These are phyloP conservation scores for Spizaetus ornatus DNA, from an alignment of 2,113 vertebrate species.

Conservation along the genomic window DNA sequence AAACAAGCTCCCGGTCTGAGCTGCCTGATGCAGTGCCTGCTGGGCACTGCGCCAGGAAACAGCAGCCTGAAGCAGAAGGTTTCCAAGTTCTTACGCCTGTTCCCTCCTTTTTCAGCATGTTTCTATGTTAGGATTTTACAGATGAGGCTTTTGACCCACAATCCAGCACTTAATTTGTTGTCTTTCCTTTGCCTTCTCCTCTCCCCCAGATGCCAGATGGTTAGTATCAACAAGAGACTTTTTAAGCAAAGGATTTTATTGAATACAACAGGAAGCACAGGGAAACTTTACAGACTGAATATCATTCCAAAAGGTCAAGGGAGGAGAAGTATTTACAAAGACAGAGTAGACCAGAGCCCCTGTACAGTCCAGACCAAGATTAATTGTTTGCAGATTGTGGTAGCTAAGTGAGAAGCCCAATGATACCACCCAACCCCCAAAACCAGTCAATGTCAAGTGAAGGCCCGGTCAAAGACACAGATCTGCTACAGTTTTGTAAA, in stretches of 20 bases:
- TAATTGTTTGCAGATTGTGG: neutral
- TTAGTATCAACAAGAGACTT: neutral
- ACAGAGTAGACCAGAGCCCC: neutral
- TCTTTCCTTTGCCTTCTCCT: neutral
- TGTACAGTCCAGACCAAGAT: neutral
- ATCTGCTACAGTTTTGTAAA: neutral
- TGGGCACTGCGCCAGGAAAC: neutral
- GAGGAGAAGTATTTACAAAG: neutral
- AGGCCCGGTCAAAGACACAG: neutral
- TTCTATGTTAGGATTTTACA: neutral
- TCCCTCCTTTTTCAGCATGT: neutral
- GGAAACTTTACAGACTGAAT: neutral
- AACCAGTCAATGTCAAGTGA: neutral
- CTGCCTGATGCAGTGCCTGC: neutral
- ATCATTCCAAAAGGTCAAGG: neutral
- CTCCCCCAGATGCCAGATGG: neutral
- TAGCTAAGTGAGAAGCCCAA: neutral
- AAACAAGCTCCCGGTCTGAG: neutral
- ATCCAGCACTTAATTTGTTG: neutral
- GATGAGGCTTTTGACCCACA: neutral
- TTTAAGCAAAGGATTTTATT: slow-evolving; percentile 4
- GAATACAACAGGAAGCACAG: neutral
- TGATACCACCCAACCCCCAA: neutral
- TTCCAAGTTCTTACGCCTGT: neutral
- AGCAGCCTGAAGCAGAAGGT: neutral